These are phyloP conservation scores for Megathymus violae DNA, from an alignment of 1,140 invertebrate genomes.

Conservation along the genomic window DNA sequence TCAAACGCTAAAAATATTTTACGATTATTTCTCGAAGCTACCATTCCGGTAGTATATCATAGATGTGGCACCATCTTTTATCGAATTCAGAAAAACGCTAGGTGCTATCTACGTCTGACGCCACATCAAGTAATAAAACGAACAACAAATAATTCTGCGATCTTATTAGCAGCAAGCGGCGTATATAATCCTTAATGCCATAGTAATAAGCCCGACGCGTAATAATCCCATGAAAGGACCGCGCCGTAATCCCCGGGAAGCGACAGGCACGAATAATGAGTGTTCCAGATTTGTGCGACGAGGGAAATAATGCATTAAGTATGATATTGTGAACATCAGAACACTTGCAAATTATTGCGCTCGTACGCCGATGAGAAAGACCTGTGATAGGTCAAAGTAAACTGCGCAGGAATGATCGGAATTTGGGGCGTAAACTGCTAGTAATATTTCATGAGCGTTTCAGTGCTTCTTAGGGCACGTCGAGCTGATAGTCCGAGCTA, in stretches of 20 bases:
- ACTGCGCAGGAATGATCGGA: too few species aligned
- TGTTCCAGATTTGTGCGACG: slow-evolving; percentile 26
- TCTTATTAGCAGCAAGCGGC: slow-evolving; percentile 37
- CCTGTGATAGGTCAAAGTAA: too few species aligned
- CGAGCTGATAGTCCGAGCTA: too few species aligned
- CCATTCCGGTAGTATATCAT: not conserved
- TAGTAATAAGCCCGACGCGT: slow-evolving; percentile 33
- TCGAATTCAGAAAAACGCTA: not conserved
- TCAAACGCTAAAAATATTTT: too few species aligned
- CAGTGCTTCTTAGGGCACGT: too few species aligned
- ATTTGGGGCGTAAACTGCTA: too few species aligned
- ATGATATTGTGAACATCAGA: too few species aligned
- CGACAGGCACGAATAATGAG: slow-evolving; percentile 33
- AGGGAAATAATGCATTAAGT: slow-evolving; percentile 6
- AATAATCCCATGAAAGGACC: slow-evolving; percentile 37
- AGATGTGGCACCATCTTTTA: not conserved
- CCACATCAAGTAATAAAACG: slow-evolving; percentile 3
- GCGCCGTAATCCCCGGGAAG: slow-evolving; percentile 22
- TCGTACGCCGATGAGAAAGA: too few species aligned
- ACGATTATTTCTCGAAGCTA: too few species aligned
- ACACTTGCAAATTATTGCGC: too few species aligned
- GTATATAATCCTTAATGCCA: slow-evolving; percentile 37
- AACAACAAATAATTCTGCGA: slow-evolving; percentile 19
- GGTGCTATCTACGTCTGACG: not conserved
- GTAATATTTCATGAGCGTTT: too few species aligned